phyloP scores from a whole-genome alignment of 2,113 vertebrate species.

The Nothoprocta pentlandii region DNA sequence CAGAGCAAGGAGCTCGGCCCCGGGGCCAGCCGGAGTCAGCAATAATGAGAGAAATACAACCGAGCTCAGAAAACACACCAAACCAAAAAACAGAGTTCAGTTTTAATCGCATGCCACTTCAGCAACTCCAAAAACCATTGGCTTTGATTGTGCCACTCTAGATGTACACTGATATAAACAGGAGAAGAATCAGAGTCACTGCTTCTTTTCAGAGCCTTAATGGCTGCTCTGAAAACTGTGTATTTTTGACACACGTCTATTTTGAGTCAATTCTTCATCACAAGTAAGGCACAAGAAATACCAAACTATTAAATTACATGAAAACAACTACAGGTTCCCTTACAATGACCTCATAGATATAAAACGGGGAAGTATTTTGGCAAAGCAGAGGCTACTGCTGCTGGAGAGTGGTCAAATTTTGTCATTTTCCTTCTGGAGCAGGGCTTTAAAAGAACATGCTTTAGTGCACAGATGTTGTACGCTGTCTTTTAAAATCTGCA shows the following conservation, averaged over 20 bases:
- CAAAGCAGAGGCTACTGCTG: constrained; percentile 62
- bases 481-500: constrained; percentile 67
- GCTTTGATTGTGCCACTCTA: constrained; percentile 45
- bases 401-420: constrained; percentile 72
- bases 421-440: constrained; percentile 73
- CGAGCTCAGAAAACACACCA: not conserved
- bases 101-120: constrained; percentile 41
- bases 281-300: not conserved
- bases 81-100: not conserved
- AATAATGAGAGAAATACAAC: not conserved
- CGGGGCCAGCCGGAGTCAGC: not conserved
- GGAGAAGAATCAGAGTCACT: constrained; percentile 9
- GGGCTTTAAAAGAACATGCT: constrained; percentile 51
- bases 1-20: not conserved
- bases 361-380: constrained; percentile 60
- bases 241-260: not conserved
- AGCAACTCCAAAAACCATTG: constrained; percentile 2
- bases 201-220: constrained; percentile 37
- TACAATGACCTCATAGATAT: constrained; percentile 50
- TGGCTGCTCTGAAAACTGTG: not conserved
- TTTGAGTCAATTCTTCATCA: not conserved
- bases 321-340: constrained; percentile 42
- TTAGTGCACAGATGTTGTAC: constrained; percentile 68
- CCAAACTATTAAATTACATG: constrained; percentile 24
- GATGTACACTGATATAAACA: constrained; percentile 18